phyloP scores from a whole-genome alignment of 2,797 vertebrate species.

The Sebastes taczanowskii region DNA sequence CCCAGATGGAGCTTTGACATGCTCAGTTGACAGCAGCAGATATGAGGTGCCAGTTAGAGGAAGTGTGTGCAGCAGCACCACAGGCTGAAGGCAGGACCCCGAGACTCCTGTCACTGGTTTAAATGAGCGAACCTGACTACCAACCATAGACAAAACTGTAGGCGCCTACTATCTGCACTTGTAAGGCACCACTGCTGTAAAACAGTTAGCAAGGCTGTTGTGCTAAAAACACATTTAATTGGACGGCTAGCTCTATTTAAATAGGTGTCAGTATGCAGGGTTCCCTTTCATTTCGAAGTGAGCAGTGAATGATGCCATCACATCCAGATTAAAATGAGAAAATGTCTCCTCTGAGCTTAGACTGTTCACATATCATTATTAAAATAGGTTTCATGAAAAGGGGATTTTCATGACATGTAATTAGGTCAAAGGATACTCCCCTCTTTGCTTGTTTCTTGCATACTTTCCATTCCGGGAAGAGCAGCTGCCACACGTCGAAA shows the following conservation, averaged over 20 bases:
- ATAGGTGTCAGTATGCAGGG: neutral
- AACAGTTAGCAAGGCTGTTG: neutral
- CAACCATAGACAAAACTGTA: neutral
- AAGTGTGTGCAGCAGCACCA: neutral
- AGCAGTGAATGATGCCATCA: slow-evolving; percentile 4
- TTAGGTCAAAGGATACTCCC: slow-evolving; percentile 90
- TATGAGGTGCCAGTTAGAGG: slow-evolving; percentile 8
- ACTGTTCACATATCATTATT: neutral
- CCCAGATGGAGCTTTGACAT: slow-evolving; percentile 16
- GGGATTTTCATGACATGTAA: slow-evolving; percentile 1
- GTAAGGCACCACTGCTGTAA: neutral
- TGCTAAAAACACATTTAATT: slow-evolving; percentile 32
- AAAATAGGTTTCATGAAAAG: neutral
- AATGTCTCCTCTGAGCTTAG: neutral
- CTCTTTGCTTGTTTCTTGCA: slow-evolving; percentile 94
- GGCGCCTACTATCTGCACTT: neutral
- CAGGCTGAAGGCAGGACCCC: neutral
- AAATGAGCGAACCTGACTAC: slow-evolving; percentile 24
- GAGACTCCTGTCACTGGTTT: slow-evolving; percentile 19
- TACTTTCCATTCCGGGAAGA: slow-evolving; percentile 93
- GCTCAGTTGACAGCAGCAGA: slow-evolving; percentile 21
- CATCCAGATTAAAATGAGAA: neutral
- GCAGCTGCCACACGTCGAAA: slow-evolving; percentile 93
- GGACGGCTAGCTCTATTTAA: slow-evolving; percentile 20
- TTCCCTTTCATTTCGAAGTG: slow-evolving; percentile 6